These are phyloP conservation scores for Hyphantria cunea DNA, from an alignment of 1,140 invertebrate genomes.

Conservation along the genomic window DNA sequence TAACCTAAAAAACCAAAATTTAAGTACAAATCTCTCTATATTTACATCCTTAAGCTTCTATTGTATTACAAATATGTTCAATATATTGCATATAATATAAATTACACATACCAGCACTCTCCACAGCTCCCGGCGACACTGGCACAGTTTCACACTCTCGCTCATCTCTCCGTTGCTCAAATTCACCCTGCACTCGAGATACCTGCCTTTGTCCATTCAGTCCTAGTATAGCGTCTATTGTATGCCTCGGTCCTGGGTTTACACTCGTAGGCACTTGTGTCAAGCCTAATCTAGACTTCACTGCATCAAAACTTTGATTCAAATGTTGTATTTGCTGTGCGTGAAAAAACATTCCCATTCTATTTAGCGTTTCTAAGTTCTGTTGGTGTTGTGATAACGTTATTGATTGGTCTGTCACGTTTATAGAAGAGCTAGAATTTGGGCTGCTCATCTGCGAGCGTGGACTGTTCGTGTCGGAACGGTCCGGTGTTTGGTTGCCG, in stretches of 20 bases:
- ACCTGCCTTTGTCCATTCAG: slow-evolving; percentile 58
- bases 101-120: slow-evolving; percentile 62
- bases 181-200: slow-evolving; percentile 60
- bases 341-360: slow-evolving; percentile 78
- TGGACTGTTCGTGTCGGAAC: slow-evolving; percentile 67
- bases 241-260: slow-evolving; percentile 69
- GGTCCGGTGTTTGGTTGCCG: slow-evolving; percentile 62
- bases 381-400: slow-evolving; percentile 65
- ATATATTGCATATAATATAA: no score
- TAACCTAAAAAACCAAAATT: no score
- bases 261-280: slow-evolving; percentile 62
- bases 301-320: slow-evolving; percentile 69
- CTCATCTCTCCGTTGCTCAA: slow-evolving; percentile 60
- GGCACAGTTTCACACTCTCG: slow-evolving; percentile 66
- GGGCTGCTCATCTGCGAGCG: slow-evolving; percentile 70
- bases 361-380: slow-evolving; percentile 69
- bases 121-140: slow-evolving; percentile 68
- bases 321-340: slow-evolving; percentile 70
- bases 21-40: no score
- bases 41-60: no score
- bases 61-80: no score
- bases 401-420: slow-evolving; percentile 58
- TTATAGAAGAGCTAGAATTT: slow-evolving; percentile 65
- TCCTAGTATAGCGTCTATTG: slow-evolving; percentile 74
- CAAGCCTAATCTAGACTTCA: slow-evolving; percentile 64